Percentiles rank a stretch among this genome's conserved stretches.
Conservation (phyloP, 2,888 invertebrate species). For the Kuschelorhynchus macadamiae region DNA sequence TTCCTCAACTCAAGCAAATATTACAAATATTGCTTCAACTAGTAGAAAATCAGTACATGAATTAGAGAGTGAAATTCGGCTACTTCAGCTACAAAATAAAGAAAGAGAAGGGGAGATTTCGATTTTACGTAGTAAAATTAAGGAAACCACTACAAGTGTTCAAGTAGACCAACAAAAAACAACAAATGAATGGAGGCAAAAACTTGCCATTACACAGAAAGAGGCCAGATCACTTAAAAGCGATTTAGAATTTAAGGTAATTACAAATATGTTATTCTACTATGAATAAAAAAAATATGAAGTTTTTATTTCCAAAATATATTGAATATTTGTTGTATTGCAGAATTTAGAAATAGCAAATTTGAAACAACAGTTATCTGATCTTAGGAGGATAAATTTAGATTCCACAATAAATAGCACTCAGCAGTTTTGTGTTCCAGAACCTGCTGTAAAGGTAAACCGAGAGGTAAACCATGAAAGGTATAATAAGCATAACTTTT, state of each 20-base stretch:
- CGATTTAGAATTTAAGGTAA: conserved; percentile 74
- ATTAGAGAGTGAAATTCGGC: conserved; percentile 55
- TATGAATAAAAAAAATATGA: no score
- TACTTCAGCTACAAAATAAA: conserved; percentile 69
- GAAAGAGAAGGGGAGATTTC: conserved; percentile 74
- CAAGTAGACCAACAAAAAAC: conserved; percentile 68
- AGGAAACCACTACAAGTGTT: conserved; percentile 68
- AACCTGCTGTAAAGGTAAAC: conserved; percentile 30
- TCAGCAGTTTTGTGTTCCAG: conserved; percentile 29
- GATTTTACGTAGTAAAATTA: conserved; percentile 72
- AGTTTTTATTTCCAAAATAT: no score
- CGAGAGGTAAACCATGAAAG: conserved; percentile 35
- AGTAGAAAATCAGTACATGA: conserved; percentile 36
- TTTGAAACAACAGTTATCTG: conserved; percentile 70
- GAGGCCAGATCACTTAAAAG: conserved; percentile 70
- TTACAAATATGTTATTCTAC: conserved; percentile 7
- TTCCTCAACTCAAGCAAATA: conserved; percentile 52
- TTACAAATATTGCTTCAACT: conserved; percentile 17
- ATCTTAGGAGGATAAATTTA: conserved; percentile 50
- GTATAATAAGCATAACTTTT: no score
- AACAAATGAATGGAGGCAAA: conserved; percentile 71
- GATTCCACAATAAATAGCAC: conserved; percentile 37
- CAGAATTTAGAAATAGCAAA: conserved; percentile 74
- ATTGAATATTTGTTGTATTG: no score
- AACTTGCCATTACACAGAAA: conserved; percentile 66